Conservation (phyloP, 2,113 vertebrate genomes). For the Cyphomyrus plagiostoma region DNA sequence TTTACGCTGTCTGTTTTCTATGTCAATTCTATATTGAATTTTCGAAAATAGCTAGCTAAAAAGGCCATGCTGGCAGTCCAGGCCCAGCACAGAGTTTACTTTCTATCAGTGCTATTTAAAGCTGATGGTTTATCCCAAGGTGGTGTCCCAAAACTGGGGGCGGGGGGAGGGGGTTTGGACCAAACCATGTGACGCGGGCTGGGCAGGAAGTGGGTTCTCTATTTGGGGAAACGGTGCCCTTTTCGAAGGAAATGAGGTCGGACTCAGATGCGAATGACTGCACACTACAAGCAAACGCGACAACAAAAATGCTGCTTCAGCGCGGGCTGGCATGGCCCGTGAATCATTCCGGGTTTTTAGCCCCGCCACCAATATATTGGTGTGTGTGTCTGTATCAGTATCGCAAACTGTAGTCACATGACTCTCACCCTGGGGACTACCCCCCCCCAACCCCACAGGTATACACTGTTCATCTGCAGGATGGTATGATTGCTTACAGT, state of each 20-base stretch:
- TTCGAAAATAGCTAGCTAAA: not conserved
- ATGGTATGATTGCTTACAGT: not conserved
- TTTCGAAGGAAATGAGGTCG: not conserved
- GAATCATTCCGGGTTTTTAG: not conserved
- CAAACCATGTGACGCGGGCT: not conserved
- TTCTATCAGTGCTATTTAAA: not conserved
- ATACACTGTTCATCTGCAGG: not conserved
- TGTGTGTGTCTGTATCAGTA: not conserved
- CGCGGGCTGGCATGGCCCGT: not conserved
- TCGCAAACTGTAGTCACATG: not conserved
- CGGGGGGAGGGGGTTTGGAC: not conserved
- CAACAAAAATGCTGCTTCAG: not conserved
- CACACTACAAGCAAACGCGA: not conserved
- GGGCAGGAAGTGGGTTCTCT: not conserved
- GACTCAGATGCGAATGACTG: not conserved
- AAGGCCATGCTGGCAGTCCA: not conserved
- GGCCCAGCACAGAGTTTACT: not conserved
- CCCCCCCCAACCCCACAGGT: not conserved
- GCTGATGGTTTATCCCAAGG: constrained; percentile 1
- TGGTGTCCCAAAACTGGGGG: not conserved
- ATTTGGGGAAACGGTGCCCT: not conserved
- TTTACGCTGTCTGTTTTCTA: not conserved
- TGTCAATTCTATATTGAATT: not conserved
- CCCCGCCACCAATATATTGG: not conserved
- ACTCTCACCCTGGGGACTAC: not conserved